A percentile compares a stretch with the other conserved stretches of the same genome.
phyloP scores from a whole-genome alignment of 2,888 invertebrate genomes.

The Megastigmus dorsalis region DNA sequence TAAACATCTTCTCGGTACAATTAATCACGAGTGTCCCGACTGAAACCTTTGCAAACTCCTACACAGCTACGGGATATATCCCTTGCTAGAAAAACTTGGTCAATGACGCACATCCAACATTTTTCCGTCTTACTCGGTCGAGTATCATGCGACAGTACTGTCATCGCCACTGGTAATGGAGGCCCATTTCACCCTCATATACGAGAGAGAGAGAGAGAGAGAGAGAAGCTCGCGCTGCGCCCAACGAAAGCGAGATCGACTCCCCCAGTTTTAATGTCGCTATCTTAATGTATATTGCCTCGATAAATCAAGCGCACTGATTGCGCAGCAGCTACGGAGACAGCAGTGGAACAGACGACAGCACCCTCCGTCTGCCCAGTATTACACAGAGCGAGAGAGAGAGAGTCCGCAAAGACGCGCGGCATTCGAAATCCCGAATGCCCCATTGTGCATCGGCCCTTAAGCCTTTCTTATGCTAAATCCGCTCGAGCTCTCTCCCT shows the following conservation, averaged over 20 bases:
- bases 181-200: conserved; percentile 23
- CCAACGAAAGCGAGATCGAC: conserved; percentile 18
- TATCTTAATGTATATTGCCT: conserved; percentile 75
- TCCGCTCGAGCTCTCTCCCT: background rate
- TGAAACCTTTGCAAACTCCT: too few species aligned
- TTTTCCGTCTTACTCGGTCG: background rate
- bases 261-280: conserved; percentile 74
- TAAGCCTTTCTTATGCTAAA: conserved; percentile 72
- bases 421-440: conserved; percentile 56
- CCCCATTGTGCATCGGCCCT: conserved; percentile 64
- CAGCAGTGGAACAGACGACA: too few species aligned
- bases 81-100: too few species aligned
- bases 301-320: conserved; percentile 74
- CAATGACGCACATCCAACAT: conserved; percentile 10
- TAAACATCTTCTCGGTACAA: too few species aligned
- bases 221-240: too few species aligned
- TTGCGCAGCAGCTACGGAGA: conserved; percentile 73
- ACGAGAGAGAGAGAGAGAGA: conserved; percentile 7
- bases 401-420: conserved; percentile 27
- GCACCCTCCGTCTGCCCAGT: conserved; percentile 36
- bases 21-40: too few species aligned
- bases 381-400: too few species aligned
- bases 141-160: conserved; percentile 1
- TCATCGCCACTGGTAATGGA: conserved; percentile 48
- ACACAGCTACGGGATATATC: too few species aligned